phyloP scores from a whole-genome alignment of 2,113 vertebrate genomes.

The Halcyon malimbica region DNA sequence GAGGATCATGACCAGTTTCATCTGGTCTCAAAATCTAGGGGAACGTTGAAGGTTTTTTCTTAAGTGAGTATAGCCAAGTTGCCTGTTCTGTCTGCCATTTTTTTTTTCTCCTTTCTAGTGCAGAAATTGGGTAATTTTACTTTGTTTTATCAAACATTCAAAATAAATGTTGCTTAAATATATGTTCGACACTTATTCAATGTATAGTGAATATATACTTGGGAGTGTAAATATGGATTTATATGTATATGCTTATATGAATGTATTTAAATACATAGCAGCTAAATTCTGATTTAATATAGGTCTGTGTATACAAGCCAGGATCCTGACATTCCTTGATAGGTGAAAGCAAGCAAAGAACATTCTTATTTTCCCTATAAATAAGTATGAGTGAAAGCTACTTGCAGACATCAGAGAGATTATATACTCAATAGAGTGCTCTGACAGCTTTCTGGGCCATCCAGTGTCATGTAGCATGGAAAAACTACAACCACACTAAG shows the following conservation, averaged over 20 bases:
- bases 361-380: not conserved
- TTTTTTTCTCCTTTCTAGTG: not conserved
- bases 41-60: not conserved
- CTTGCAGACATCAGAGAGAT: not conserved
- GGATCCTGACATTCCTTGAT: not conserved
- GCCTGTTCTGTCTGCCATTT: not conserved
- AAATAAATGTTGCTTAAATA: not conserved
- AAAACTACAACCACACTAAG: not conserved
- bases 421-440: not conserved
- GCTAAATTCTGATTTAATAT: not conserved
- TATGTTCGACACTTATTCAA: not conserved
- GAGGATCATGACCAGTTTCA: not conserved
- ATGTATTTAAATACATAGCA: not conserved
- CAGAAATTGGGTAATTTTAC: not conserved
- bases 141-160: not conserved
- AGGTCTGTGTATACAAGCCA: not conserved
- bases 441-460: not conserved
- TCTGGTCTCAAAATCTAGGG: not conserved
- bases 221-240: not conserved
- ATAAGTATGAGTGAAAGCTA: not conserved
- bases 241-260: not conserved
- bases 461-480: not conserved
- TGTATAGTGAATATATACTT: not conserved
- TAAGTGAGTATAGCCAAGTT: not conserved
- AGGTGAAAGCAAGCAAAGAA: conserved; percentile 21